phyloP scores from a whole-genome alignment of 1,140 invertebrate species.

The Tetranychus cinnabarinus region DNA sequence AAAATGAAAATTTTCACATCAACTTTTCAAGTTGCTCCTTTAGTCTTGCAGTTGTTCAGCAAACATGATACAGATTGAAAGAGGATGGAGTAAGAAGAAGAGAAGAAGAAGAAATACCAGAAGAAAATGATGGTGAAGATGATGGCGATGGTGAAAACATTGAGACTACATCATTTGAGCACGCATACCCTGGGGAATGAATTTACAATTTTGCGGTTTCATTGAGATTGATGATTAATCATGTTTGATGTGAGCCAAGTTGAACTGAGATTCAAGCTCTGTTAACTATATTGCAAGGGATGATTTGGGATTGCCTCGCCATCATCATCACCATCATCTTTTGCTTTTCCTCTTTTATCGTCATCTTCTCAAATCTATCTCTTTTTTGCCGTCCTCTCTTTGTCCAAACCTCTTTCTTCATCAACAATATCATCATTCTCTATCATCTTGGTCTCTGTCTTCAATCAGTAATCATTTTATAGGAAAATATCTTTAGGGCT shows the following conservation, averaged over 20 bases:
- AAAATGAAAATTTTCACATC: no score
- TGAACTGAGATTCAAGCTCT: no score
- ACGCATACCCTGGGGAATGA: neutral
- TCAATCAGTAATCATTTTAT: neutral
- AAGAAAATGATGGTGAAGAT: neutral
- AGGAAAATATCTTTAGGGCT: neutral
- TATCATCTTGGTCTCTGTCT: neutral
- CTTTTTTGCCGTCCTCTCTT: no score
- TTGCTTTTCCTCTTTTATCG: neutral
- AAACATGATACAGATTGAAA: neutral
- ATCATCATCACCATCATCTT: neutral
- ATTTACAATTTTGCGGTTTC: neutral
- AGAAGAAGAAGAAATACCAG: neutral
- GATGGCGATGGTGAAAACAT: neutral
- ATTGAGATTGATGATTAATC: neutral
- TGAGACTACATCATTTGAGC: neutral
- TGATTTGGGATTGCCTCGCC: conserved; percentile 55
- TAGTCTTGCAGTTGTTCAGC: no score
- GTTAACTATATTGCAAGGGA: conserved; percentile 22
- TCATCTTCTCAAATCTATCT: no score
- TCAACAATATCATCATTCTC: no score
- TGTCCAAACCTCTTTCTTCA: no score
- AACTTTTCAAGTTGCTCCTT: no score
- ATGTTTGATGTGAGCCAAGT: neutral
- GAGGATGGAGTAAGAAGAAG: neutral